A percentile compares a stretch with the other conserved stretches of the same genome.
phyloP scores from a whole-genome alignment of 2,888 invertebrate genomes.

The Dolomedes plantarius region DNA sequence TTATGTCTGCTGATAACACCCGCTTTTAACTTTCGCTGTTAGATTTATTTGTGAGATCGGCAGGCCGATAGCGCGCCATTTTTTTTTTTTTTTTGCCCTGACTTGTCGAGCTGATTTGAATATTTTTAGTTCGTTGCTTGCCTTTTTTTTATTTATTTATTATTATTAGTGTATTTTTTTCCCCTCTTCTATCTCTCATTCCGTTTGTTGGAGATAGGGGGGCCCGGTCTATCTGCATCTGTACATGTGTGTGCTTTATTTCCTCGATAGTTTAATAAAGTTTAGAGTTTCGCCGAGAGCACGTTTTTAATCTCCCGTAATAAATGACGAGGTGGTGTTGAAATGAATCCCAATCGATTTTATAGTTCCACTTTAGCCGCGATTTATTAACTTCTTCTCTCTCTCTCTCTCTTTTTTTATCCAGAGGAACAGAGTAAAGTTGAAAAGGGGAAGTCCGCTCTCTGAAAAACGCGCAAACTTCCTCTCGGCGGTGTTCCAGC shows the following conservation, averaged over 20 bases:
- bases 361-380: not conserved
- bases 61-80: conserved; percentile 44
- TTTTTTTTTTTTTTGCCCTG: conserved; percentile 16
- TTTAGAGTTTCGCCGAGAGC: not conserved
- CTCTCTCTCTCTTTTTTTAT: not conserved
- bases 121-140: not conserved
- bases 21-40: conserved; percentile 66
- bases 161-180: too few relatives aligned
- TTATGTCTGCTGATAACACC: conserved; percentile 58
- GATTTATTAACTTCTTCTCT: not conserved
- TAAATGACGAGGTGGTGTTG: not conserved
- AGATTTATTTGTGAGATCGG: conserved; percentile 69
- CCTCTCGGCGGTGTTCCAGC: too few relatives aligned
- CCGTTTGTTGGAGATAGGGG: conserved; percentile 6
- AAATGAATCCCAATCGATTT: conserved; percentile 9
- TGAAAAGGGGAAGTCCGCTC: too few relatives aligned
- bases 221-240: not conserved
- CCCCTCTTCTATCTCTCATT: conserved; percentile 3
- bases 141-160: not conserved
- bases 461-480: too few relatives aligned
- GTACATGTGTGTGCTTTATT: not conserved
- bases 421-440: too few relatives aligned
- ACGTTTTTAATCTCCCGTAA: conserved; percentile 6
- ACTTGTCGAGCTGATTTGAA: conserved; percentile 16
- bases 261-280: conserved; percentile 16